These are phyloP conservation scores for Lucinisca nassula DNA, from an alignment of 2,888 invertebrate species.

Conservation along the genomic window DNA sequence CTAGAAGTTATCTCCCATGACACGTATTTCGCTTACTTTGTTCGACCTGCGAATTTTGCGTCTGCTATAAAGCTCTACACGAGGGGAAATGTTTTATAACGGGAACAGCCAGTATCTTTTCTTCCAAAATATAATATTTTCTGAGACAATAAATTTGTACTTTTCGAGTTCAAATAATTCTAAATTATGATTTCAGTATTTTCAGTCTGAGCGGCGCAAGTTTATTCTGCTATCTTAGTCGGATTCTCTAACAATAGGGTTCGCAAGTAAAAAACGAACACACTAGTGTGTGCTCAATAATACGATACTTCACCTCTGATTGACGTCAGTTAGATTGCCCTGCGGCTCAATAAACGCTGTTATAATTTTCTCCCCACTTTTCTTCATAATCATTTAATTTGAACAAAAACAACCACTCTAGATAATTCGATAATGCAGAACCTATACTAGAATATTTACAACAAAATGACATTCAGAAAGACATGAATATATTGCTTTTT, in stretches of 20 bases:
- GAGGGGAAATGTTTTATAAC: slow-evolving; percentile 85
- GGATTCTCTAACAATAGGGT: slow-evolving; percentile 9
- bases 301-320: slow-evolving; percentile 83
- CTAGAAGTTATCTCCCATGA: slow-evolving; percentile 71
- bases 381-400: background rate
- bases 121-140: slow-evolving; percentile 49
- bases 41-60: slow-evolving; percentile 53
- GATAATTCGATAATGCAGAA: too few relatives aligned
- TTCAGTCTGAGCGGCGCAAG: slow-evolving; percentile 48
- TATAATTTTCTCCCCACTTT: slow-evolving; percentile 74
- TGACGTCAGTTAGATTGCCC: slow-evolving; percentile 86
- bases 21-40: slow-evolving; percentile 59
- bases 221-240: slow-evolving; percentile 31
- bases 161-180: slow-evolving; percentile 43
- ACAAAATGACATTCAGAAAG: too few relatives aligned
- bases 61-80: slow-evolving; percentile 56
- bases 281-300: slow-evolving; percentile 85
- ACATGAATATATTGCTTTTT: too few relatives aligned
- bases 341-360: slow-evolving; percentile 81
- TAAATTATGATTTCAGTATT: slow-evolving; percentile 41
- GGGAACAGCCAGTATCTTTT: slow-evolving; percentile 83
- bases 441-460: too few relatives aligned
- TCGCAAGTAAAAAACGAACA: slow-evolving; percentile 74
- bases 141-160: slow-evolving; percentile 25
- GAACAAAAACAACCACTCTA: background rate